Conservation (phyloP, 1,140 invertebrate species). For the Neodiprion lecontei region DNA sequence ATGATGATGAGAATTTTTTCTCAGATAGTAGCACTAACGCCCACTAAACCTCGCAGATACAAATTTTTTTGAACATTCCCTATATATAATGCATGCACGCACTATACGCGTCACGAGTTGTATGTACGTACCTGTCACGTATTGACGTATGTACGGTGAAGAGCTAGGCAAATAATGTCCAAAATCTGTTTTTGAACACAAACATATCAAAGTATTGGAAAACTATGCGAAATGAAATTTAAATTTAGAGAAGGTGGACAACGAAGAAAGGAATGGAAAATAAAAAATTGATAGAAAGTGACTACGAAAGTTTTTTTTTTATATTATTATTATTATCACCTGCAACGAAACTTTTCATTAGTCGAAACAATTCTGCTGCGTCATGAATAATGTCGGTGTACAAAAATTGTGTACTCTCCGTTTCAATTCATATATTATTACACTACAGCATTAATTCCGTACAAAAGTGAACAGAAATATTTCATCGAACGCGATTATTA, state of each 20-base stretch:
- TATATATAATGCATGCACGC: neutral
- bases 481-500: too few relatives aligned
- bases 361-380: too few relatives aligned
- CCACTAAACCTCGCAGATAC: too few relatives aligned
- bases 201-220: conserved; percentile 2
- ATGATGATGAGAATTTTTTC: too few relatives aligned
- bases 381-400: too few relatives aligned
- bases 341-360: neutral
- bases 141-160: neutral
- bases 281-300: neutral
- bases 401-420: too few relatives aligned
- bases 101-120: neutral
- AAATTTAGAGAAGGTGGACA: neutral
- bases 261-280: neutral
- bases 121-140: neutral
- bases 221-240: neutral
- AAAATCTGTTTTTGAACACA: conserved; percentile 3
- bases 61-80: too few relatives aligned
- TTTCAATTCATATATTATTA: neutral
- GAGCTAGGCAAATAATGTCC: neutral
- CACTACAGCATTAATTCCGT: neutral
- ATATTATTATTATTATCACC: neutral
- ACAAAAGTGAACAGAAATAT: too few relatives aligned
- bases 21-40: too few relatives aligned
- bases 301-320: neutral